A percentile compares a stretch with the other conserved stretches of the same genome.
Conservation (phyloP, 2,888 invertebrate species). For the Sepioteuthis lessoniana region DNA sequence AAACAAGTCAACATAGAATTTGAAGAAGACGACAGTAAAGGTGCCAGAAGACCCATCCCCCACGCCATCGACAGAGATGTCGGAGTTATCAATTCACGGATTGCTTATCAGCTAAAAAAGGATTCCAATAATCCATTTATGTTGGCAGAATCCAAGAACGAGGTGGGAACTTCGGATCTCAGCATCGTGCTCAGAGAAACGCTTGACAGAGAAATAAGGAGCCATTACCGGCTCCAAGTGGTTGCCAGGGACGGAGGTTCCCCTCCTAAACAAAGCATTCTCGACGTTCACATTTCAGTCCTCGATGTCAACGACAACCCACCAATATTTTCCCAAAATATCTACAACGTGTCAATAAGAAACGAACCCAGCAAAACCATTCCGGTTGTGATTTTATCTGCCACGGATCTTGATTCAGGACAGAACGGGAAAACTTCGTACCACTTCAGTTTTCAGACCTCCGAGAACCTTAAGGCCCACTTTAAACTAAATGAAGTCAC, state of each 20-base stretch:
- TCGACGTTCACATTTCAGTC: background rate
- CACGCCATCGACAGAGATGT: background rate
- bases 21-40: conserved; percentile 20
- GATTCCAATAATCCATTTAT: background rate
- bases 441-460: background rate
- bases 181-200: background rate
- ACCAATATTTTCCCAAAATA: background rate
- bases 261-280: background rate
- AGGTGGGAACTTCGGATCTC: background rate
- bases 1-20: conserved; percentile 11
- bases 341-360: background rate
- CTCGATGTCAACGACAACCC: background rate
- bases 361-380: background rate
- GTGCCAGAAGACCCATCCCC: background rate
- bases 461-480: background rate
- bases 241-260: background rate
- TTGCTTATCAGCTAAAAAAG: background rate
- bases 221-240: background rate
- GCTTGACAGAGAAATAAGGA: background rate
- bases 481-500: background rate
- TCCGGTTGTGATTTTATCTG: background rate
- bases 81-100: background rate
- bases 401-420: background rate
- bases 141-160: background rate
- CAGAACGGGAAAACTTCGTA: background rate